These are phyloP conservation scores for Mythimna lalbum DNA, from an alignment of 2,888 invertebrate genomes.

Conservation along the genomic window DNA sequence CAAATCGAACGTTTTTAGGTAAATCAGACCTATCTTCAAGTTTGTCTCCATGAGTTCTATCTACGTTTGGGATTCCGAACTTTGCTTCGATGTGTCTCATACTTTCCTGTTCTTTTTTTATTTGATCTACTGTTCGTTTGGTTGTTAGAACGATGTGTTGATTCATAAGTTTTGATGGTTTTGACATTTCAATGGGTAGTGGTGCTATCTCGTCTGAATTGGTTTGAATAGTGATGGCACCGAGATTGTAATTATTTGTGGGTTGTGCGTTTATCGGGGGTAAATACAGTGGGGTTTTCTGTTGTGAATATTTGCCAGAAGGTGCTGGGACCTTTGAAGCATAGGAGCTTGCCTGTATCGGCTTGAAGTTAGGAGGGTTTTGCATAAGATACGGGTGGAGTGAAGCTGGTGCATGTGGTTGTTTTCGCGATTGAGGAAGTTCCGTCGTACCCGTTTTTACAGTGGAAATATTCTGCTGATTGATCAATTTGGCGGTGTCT, in stretches of 20 bases:
- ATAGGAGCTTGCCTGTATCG: constrained; percentile 6
- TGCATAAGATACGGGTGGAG: constrained; percentile 38
- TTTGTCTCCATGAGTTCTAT: constrained; percentile 25
- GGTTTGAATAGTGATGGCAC: constrained; percentile 80
- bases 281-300: constrained; percentile 1
- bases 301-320: not conserved
- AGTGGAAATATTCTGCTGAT: constrained; percentile 6
- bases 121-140: constrained; percentile 41
- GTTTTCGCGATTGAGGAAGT: constrained; percentile 1
- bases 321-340: not conserved
- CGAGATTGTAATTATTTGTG: constrained; percentile 10
- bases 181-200: constrained; percentile 74
- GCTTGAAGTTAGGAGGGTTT: constrained; percentile 1
- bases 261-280: constrained; percentile 21
- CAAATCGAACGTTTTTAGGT: constrained; percentile 28
- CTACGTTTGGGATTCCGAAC: constrained; percentile 15
- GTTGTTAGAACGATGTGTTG: constrained; percentile 80
- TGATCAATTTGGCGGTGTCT: constrained; percentile 50
- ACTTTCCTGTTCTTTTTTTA: constrained; percentile 30
- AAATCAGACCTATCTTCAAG: constrained; percentile 23
- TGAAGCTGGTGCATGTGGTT: not conserved
- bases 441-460: not conserved
- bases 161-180: constrained; percentile 72
- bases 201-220: constrained; percentile 81
- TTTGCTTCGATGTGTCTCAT: constrained; percentile 35